phyloP scores from a whole-genome alignment of 2,113 vertebrate genomes.

The Protomyctophum bolini region DNA sequence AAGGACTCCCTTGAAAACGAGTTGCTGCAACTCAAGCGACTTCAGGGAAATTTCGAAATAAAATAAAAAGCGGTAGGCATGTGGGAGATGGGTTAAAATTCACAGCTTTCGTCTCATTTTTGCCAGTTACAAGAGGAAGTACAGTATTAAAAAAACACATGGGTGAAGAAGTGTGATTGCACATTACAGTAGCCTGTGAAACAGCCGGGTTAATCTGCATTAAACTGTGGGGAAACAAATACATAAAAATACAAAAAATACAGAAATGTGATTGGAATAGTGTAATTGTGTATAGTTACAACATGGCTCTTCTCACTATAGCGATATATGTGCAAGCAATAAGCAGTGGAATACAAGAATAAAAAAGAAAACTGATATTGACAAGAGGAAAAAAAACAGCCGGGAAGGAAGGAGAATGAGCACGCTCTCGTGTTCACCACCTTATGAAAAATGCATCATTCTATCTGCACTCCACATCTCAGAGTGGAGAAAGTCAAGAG shows the following conservation, averaged over 20 bases:
- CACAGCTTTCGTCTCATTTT: no score
- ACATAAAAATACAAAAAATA: background rate
- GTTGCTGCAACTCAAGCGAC: no score
- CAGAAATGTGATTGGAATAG: slow-evolving; percentile 9
- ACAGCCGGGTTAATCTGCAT: no score
- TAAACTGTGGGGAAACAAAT: background rate
- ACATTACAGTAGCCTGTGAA: no score
- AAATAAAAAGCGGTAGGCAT: no score
- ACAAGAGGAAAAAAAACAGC: slow-evolving; percentile 53
- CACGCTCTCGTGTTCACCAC: slow-evolving; percentile 48
- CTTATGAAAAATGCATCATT: slow-evolving; percentile 75
- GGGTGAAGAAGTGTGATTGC: no score
- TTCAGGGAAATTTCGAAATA: no score
- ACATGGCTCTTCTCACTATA: slow-evolving; percentile 49
- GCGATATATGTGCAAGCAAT: slow-evolving; percentile 34
- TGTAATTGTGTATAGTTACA: slow-evolving; percentile 20
- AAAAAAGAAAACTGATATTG: slow-evolving; percentile 59
- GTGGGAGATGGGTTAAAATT: no score
- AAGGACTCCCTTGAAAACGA: no score
- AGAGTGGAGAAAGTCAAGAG: slow-evolving; percentile 58
- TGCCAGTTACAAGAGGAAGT: no score
- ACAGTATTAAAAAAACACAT: no score
- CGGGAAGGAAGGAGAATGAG: slow-evolving; percentile 50
- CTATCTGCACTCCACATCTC: slow-evolving; percentile 63
- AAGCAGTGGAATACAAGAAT: slow-evolving; percentile 38